Evolutionary conservation across 2,888 invertebrate species (phyloP), one percentile per base, ranked within the genome.

Genomic region (Drosophila pegasa): DNA sequence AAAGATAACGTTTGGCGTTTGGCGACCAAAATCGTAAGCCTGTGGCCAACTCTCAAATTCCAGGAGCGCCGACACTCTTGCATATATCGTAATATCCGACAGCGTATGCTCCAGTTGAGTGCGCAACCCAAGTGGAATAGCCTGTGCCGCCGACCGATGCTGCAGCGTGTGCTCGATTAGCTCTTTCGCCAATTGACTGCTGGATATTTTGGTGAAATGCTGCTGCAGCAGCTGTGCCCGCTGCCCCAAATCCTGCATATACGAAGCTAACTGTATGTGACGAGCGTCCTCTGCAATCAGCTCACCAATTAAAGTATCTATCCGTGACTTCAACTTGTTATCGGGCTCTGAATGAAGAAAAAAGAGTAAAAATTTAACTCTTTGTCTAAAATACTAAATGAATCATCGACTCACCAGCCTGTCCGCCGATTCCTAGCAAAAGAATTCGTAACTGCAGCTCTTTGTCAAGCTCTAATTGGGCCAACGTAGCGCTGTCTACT

Each of bases 1-100:
- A 18, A 91, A 89, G 40, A 92, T 91, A 7, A 77, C 73, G 58
- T 88, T 90, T 2, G 92, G 92, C 0, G 90, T 90, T 62, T 90
- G 89, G 0, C 89, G 68, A 2, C 90, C 90, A 60, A 91, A 90
- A 55, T 91, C 93, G 75, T 94, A 94, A 25, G 94, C 93, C 43
- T 93, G 91, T 55, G 93, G 94, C 95, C 95, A 95, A 50, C 94
- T 93, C 59, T 92, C 93, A 4, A 92, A 92, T 6, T 94, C 93
- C 87, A 95, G 93, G 66, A 94, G 93, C 12, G 92, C 87, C 1
- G 94, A 93, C 45, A 95, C 94, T 93, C 94, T 88, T 63, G 95
- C 94, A 87, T 95, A 95, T 2, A 95, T 91, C 48, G 94, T 93
- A 78, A 95, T 94, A 82, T 94, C 94, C n/a, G 93, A 90, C 69